Base-by-base conservation (phyloP, 2,113 vertebrate species). In the Leucopsar rothschildi region DNA sequence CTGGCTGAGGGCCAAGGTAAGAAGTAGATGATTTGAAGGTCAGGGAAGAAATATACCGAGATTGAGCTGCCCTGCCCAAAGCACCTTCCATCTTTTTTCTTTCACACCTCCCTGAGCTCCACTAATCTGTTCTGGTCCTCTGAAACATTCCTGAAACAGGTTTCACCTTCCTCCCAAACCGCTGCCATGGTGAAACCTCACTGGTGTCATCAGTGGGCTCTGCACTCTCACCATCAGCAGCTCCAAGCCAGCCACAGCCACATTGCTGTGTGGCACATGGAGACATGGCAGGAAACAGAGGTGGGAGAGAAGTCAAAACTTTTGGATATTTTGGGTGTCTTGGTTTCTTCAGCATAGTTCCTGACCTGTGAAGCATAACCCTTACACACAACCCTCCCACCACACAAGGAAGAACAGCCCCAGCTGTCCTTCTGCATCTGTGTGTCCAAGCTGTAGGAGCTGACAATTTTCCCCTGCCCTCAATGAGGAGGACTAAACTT, bases 401-500 rank as follows among this genome's bases (percentile, higher is more conserved):
- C 10, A 23, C 2, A 8, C 1, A 2, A 28, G 47, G 14, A 40
- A 81, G n/a, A 84, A 23, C 24, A 73, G 29, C 14, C 29, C 37
- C 78, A 47, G 42, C 4, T 28, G 12, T 70, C 29, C 47, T 9
- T 63, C 10, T 39, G 15, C 4, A 1, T 11, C 55, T 68, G 5
- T 14, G 12, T 15, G 33, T 84, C 35, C 55, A 52, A 39, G 18
- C 11, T 45, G 35, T 28, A 37, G 10, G 15, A 59, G 21, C 10
- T 49, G 45, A 22, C 31, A 68, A 6, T 2, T 0, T 0, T 28
- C 40, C 31, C 4, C 27, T 82, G 29, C 5, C 6, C 15, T 37
- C 8, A 1, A 2, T 40, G n/a, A 93, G 37, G 10, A 70, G n/a
- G 44, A 66, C 10, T 53, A 29, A 85, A 47, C 10, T 27, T 75